phyloP scores from a whole-genome alignment of 2,113 vertebrate species.

The Galemys pyrenaicus region DNA sequence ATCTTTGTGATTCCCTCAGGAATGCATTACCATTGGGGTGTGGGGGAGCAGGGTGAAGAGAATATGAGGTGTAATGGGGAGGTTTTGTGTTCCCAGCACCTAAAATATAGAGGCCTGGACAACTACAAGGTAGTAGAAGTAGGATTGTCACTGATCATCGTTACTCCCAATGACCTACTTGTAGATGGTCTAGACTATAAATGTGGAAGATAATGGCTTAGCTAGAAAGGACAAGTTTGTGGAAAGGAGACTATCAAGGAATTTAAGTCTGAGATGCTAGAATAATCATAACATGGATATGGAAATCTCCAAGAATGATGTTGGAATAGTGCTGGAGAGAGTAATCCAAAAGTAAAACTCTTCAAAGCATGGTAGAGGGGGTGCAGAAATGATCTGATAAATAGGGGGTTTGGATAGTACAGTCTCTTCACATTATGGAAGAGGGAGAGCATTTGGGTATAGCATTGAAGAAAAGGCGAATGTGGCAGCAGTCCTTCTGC shows the following conservation, averaged over 20 bases:
- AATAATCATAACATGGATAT: not conserved
- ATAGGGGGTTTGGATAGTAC: not conserved
- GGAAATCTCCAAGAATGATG: not conserved
- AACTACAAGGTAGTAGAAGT: not conserved
- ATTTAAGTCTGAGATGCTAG: not conserved
- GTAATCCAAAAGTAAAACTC: not conserved
- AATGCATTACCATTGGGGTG: not conserved
- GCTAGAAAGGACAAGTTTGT: not conserved
- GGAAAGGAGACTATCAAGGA: not conserved
- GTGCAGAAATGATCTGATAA: not conserved
- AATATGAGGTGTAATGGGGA: not conserved
- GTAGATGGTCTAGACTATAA: not conserved
- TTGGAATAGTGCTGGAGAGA: not conserved
- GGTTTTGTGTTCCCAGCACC: not conserved
- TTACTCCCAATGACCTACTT: not conserved
- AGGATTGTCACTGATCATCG: not conserved
- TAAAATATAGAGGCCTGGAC: not conserved
- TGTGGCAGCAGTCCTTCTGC: not conserved
- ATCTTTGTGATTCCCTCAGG: not conserved
- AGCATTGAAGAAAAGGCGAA: not conserved
- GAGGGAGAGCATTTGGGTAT: not conserved
- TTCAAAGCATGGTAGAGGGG: not conserved
- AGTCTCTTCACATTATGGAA: not conserved
- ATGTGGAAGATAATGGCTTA: not conserved
- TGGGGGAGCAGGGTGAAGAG: no score